A percentile compares a stretch with the other conserved stretches of the same genome.
Evolutionary conservation across 2,113 vertebrate species (phyloP).

Genomic region (Trachemys scripta): DNA sequence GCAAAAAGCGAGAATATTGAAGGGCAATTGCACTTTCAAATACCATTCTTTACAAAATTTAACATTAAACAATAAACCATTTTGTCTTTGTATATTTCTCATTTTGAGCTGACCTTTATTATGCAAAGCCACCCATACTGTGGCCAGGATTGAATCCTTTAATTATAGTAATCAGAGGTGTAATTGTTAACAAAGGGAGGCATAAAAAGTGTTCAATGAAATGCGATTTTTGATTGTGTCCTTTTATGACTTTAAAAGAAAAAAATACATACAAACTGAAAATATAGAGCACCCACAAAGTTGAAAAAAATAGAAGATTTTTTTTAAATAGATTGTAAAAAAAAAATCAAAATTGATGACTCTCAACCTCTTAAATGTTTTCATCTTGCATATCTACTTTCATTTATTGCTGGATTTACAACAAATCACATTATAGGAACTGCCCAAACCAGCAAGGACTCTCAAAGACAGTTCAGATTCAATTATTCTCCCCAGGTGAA

Average conservation of each 20-base stretch:
- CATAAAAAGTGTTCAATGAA: background rate
- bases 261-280: background rate
- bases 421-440: background rate
- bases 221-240: background rate
- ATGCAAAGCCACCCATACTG: background rate
- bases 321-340: background rate
- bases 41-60: background rate
- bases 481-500: background rate
- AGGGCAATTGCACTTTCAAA: background rate
- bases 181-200: background rate
- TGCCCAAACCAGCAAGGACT: background rate
- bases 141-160: background rate
- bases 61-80: background rate
- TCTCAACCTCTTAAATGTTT: background rate
- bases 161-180: background rate
- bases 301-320: background rate
- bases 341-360: background rate
- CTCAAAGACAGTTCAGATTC: background rate
- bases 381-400: background rate
- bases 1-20: background rate
- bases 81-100: background rate
- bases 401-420: background rate
- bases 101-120: background rate
- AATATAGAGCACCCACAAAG: background rate
- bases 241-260: background rate